Base-by-base conservation (phyloP, 2,888 invertebrate genomes). In the Cordylochernes scorpioides region DNA sequence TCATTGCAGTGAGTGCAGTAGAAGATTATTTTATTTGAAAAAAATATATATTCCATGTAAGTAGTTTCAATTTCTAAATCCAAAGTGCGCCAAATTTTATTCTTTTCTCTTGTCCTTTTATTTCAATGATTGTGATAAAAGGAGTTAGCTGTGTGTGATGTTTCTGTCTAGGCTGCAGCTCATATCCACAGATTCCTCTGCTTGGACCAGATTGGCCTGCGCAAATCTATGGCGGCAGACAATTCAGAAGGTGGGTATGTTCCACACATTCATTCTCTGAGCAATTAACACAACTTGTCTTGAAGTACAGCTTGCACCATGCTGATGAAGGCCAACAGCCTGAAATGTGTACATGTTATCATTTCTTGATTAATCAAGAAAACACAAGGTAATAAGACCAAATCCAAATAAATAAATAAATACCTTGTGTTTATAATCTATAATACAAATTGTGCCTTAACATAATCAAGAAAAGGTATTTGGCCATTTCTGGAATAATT, bases 171-270 rank as follows among this genome's bases (percentile, higher is more conserved):
- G 56, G 86, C 88, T 30, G 91, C 94, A 8, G 80, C 70, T 1
- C 91, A 91, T 49, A 74, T 97, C 25, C 80, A 88, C 43, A 64
- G 94, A 24, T 91, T 82, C 54, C 60, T 88, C 24, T 70, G 73
- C 30, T 78, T 91, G 68, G 88, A 88, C 56, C 80, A 84, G 46
- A 67, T 67, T 36, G 58, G 74, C 8, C 49, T 80, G 5, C n/a
- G n/a, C n/a, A 65, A 69, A 45, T 64, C 68, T 26, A 32, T 37
- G 9, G 72, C 73, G 0, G 65, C 67, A 41, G 65, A 82, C 59
- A 61, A 78, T 45, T 64, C 65, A 15, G 62, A 62, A 53, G 62
- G 61, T 60, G 40, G 35, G 7, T 13, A 33, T 15, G 24, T 19
- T 27, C 34, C 10, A 10, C 10, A 10, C 9, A n/a, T n/a, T 19